These are phyloP conservation scores for Cromileptes altivelis DNA, from an alignment of 2,113 vertebrate species.

Conservation along the genomic window DNA sequence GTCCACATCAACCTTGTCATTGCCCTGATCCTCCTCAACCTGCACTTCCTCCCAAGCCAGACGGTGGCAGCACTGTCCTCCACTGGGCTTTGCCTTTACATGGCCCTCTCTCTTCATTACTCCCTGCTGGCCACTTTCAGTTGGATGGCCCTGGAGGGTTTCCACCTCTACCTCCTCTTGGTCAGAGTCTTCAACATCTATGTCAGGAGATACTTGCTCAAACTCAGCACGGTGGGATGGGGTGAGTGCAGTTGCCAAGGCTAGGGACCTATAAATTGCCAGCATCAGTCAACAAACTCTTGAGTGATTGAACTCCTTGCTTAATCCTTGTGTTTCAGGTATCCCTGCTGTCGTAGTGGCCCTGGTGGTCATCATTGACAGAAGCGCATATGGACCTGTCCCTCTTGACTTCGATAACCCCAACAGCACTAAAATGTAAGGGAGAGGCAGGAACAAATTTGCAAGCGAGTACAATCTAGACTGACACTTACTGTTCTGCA, in stretches of 20 bases:
- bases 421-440: conserved; percentile 49
- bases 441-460: not conserved
- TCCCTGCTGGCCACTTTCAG: conserved; percentile 77
- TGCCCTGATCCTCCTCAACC: conserved; percentile 75
- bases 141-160: conserved; percentile 82
- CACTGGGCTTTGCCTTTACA: conserved; percentile 40
- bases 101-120: conserved; percentile 72
- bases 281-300: not conserved
- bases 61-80: not conserved
- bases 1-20: conserved; percentile 69
- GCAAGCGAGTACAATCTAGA: not conserved
- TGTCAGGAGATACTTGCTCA: conserved; percentile 80
- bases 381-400: conserved; percentile 15
- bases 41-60: conserved; percentile 64
- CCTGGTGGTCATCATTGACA: conserved; percentile 48
- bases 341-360: conserved; percentile 71
- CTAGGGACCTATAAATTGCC: not conserved
- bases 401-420: not conserved
- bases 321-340: conserved; percentile 62
- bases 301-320: not conserved
- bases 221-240: conserved; percentile 79
- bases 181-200: conserved; percentile 84
- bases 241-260: conserved; percentile 66
- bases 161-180: conserved; percentile 82
- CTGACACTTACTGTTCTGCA: not conserved